phyloP scores from a whole-genome alignment of 1,140 invertebrate genomes.

The Aphis gossypii region DNA sequence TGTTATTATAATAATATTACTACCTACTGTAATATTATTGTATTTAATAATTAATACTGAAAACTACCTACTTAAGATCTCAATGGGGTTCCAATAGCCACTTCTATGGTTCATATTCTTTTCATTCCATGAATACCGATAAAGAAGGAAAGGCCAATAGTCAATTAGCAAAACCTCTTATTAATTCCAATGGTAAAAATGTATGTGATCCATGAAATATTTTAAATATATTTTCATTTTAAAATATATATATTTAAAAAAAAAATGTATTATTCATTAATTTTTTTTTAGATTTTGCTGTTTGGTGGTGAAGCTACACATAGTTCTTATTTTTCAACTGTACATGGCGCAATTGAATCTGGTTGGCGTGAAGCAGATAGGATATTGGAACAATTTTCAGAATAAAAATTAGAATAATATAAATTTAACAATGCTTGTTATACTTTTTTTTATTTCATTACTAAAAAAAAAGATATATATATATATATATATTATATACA shows the following conservation, averaged over 20 bases:
- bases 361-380: constrained; percentile 81
- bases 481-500: too few relatives aligned
- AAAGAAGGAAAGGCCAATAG: constrained; percentile 64
- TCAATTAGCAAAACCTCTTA: constrained; percentile 69
- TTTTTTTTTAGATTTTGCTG: constrained; percentile 65
- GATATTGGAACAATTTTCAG: constrained; percentile 61
- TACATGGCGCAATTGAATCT: constrained; percentile 81
- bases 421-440: neutral
- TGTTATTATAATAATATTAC: neutral
- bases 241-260: too few relatives aligned
- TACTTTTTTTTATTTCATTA: neutral
- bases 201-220: constrained; percentile 60
- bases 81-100: constrained; percentile 75
- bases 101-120: constrained; percentile 76
- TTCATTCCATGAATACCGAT: constrained; percentile 70
- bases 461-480: neutral
- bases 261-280: neutral
- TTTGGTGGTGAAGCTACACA: constrained; percentile 80
- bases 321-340: constrained; percentile 74
- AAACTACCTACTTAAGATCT: constrained; percentile 66
- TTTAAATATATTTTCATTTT: neutral
- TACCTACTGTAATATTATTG: neutral
- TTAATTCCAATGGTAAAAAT: constrained; percentile 65
- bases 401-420: neutral
- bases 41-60: neutral